These are phyloP conservation scores for Muscidifurax raptorellus DNA, from an alignment of 1,140 invertebrate genomes.

Conservation along the genomic window DNA sequence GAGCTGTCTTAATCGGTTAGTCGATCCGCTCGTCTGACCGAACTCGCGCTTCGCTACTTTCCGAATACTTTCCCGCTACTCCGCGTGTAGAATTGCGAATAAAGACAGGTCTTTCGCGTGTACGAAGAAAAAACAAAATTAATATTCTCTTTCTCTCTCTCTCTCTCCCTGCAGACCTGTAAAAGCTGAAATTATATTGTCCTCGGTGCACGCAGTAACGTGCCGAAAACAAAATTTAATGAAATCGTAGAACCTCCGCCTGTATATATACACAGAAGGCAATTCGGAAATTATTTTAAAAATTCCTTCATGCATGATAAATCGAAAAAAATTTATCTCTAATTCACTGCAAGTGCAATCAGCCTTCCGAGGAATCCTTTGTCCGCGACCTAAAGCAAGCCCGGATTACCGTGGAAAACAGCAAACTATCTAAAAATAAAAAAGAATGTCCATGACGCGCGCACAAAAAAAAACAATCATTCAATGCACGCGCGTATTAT, in stretches of 20 bases:
- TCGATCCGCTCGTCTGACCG: too few relatives aligned
- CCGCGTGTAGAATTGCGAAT: too few relatives aligned
- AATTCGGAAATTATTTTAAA: background rate
- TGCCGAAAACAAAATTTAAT: background rate
- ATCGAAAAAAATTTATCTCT: background rate
- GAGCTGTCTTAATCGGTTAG: too few relatives aligned
- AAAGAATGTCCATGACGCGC: background rate
- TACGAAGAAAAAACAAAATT: too few relatives aligned
- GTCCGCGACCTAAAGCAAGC: background rate
- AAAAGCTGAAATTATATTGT: too few relatives aligned
- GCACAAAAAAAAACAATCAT: background rate
- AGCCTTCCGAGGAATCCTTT: background rate
- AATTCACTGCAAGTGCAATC: background rate
- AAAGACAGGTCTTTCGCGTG: too few relatives aligned
- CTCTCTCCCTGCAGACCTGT: too few relatives aligned
- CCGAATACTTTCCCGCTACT: too few relatives aligned
- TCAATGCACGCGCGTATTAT: background rate
- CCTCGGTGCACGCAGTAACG: too few relatives aligned
- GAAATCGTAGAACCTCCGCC: background rate
- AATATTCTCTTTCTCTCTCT: too few relatives aligned
- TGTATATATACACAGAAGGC: background rate
- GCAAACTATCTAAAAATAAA: background rate
- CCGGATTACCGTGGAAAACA: background rate
- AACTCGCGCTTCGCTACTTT: too few relatives aligned
- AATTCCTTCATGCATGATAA: background rate